These are phyloP conservation scores for Drosophila pachea DNA, from an alignment of 1,140 invertebrate genomes.

Conservation along the genomic window DNA sequence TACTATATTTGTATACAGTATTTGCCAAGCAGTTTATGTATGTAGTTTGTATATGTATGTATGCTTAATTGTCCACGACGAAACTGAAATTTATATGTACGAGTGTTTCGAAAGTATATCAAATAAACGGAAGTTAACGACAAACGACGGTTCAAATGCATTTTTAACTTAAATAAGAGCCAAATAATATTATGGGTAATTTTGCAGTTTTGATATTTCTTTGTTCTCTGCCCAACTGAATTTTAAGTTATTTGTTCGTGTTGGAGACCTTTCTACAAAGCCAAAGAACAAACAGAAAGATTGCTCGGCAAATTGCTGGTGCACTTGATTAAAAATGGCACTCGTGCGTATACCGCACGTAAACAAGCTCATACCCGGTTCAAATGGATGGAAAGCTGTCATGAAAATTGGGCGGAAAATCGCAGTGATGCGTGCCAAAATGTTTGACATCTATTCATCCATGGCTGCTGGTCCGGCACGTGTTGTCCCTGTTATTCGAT, in stretches of 20 bases:
- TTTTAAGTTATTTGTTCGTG: no score
- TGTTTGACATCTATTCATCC: slow-evolving; percentile 24
- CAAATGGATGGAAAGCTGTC: not conserved
- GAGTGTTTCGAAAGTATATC: slow-evolving; percentile 3
- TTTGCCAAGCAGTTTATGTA: slow-evolving; percentile 24
- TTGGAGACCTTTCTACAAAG: no score
- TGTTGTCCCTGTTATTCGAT: slow-evolving; percentile 9
- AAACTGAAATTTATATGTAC: slow-evolving; percentile 16
- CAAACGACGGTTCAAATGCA: not conserved
- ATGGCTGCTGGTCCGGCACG: slow-evolving; percentile 23
- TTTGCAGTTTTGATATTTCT: no score
- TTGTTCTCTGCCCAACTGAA: no score
- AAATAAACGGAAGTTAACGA: slow-evolving; percentile 18
- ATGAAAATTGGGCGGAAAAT: slow-evolving; percentile 11
- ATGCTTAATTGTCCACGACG: slow-evolving; percentile 30
- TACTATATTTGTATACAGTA: slow-evolving; percentile 9
- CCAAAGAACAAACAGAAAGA: not conserved
- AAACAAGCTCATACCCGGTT: slow-evolving; percentile 4
- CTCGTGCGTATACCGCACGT: slow-evolving; percentile 5
- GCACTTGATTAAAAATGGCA: slow-evolving; percentile 19
- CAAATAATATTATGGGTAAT: no score
- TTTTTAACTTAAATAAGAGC: no score
- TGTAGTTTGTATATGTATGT: slow-evolving; percentile 5
- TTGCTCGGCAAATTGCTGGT: not conserved
- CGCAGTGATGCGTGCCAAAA: slow-evolving; percentile 20